These are phyloP conservation scores for Cyprinodon diabolis DNA, from an alignment of 2,797 vertebrate genomes.

Conservation along the genomic window DNA sequence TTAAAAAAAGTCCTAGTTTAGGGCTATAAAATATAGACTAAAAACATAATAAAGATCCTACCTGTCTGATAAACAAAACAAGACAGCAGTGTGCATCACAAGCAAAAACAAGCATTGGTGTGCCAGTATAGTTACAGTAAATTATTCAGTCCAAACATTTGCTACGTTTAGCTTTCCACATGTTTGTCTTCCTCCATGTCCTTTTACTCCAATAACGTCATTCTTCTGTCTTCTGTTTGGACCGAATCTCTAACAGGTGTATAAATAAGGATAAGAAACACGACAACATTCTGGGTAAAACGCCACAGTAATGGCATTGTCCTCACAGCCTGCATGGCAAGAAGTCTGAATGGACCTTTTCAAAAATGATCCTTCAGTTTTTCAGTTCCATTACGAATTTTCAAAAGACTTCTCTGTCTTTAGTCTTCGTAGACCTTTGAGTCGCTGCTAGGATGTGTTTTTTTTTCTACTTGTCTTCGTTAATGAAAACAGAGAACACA, in stretches of 20 bases:
- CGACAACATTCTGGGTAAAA: background rate
- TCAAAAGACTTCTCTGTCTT: constrained; percentile 70
- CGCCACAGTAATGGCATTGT: background rate
- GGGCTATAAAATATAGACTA: constrained; percentile 37
- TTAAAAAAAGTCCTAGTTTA: constrained; percentile 14
- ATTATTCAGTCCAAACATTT: constrained; percentile 59
- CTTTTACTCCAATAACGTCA: constrained; percentile 37
- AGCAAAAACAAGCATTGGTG: constrained; percentile 34
- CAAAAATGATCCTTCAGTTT: constrained; percentile 7
- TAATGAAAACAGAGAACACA: background rate
- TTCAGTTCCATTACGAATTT: constrained; percentile 43
- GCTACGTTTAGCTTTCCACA: constrained; percentile 67
- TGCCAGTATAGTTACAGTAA: constrained; percentile 29
- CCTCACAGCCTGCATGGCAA: background rate
- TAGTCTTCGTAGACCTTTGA: constrained; percentile 60
- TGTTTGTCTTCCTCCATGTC: background rate
- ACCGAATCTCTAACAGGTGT: background rate
- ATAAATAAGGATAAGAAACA: background rate
- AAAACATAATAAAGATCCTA: constrained; percentile 26
- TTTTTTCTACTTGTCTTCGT: constrained; percentile 36
- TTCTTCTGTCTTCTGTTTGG: constrained; percentile 17
- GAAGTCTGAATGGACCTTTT: background rate
- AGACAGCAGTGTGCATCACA: constrained; percentile 26
- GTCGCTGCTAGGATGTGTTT: constrained; percentile 50
- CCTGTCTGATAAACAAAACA: constrained; percentile 22